These are phyloP conservation scores for Hemicordylus capensis DNA, from an alignment of 2,113 vertebrate genomes.

Conservation along the genomic window DNA sequence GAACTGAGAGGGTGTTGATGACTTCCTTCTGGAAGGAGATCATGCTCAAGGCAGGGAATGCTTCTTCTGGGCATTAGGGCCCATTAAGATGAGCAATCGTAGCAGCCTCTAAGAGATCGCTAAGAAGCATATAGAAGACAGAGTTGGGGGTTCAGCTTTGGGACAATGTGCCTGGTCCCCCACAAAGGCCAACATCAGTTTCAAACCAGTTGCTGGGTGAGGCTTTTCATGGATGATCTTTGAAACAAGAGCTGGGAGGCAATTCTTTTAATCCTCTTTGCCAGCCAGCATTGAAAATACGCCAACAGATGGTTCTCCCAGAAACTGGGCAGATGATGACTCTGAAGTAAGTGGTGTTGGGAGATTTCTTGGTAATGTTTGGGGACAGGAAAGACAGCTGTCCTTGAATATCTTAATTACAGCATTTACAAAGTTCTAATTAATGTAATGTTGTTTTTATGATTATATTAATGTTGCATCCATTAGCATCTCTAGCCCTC, in stretches of 20 bases:
- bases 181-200: too few species aligned
- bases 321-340: conserved; percentile 70
- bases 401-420: conserved; percentile 80
- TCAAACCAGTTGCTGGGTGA: neutral
- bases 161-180: too few species aligned
- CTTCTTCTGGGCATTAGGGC: too few species aligned
- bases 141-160: too few species aligned
- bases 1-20: too few species aligned
- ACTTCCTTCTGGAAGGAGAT: too few species aligned
- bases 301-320: conserved; percentile 77
- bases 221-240: neutral
- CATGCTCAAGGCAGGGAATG: too few species aligned
- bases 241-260: conserved; percentile 18
- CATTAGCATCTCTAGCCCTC: conserved; percentile 69
- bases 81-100: too few species aligned
- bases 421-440: conserved; percentile 80
- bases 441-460: conserved; percentile 82
- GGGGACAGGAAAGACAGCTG: conserved; percentile 80
- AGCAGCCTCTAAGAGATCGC: too few species aligned
- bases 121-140: too few species aligned
- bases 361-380: conserved; percentile 76
- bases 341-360: conserved; percentile 73
- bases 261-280: conserved; percentile 64
- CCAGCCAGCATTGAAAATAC: conserved; percentile 73
- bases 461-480: conserved; percentile 78